A percentile compares a stretch with the other conserved stretches of the same genome.
These are phyloP conservation scores for Cherax destructor DNA, from an alignment of 1,140 invertebrate species.

Conservation along the genomic window DNA sequence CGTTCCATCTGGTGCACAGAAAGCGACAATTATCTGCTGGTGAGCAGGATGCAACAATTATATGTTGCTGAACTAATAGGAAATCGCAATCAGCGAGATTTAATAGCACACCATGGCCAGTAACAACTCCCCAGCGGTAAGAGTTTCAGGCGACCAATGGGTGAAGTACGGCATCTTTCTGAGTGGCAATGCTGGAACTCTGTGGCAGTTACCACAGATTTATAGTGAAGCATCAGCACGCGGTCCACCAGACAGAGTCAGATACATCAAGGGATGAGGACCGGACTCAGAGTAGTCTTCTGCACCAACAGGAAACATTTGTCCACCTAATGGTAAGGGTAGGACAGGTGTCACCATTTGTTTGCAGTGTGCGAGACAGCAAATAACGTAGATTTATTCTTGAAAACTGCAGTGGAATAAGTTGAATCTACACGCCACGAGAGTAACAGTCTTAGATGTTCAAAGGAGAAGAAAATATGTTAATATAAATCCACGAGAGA, in stretches of 20 bases:
- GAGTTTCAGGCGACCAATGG: no score
- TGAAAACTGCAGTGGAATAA: neutral
- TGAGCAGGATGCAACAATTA: no score
- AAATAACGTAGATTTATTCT: neutral
- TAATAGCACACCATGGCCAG: no score
- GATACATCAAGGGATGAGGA: neutral
- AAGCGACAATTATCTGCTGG: no score
- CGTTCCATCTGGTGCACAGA: no score
- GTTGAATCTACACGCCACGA: no score
- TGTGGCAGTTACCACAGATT: neutral
- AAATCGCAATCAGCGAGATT: no score
- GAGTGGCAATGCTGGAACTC: neutral
- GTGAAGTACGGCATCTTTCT: neutral
- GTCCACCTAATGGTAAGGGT: neutral
- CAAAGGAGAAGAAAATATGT: no score
- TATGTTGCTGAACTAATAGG: no score
- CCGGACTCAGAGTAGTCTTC: neutral
- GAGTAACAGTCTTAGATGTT: no score
- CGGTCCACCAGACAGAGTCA: neutral
- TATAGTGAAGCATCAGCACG: neutral
- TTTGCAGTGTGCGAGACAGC: neutral
- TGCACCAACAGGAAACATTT: neutral
- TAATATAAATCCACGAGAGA: no score
- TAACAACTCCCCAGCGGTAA: no score
- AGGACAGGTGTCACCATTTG: neutral